phyloP scores from a whole-genome alignment of 2,888 invertebrate species.

The Amiota minor region DNA sequence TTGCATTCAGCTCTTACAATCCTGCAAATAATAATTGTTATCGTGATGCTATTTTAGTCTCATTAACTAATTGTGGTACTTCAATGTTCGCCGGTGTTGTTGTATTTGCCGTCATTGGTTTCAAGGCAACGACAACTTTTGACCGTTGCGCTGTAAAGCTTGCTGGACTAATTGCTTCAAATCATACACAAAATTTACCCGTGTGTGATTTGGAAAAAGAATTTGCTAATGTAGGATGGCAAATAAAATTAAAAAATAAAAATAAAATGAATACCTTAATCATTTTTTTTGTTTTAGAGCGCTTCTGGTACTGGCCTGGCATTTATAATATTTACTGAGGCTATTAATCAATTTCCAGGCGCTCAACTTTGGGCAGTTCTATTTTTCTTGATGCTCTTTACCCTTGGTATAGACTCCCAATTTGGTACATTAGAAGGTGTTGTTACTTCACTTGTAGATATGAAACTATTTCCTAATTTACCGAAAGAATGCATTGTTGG shows the following conservation, averaged over 20 bases:
- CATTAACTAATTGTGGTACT: constrained; percentile 93
- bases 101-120: constrained; percentile 95
- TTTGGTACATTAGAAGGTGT: constrained; percentile 97
- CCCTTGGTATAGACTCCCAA: constrained; percentile 96
- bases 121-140: constrained; percentile 78
- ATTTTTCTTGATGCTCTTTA: constrained; percentile 97
- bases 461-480: constrained; percentile 93
- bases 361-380: constrained; percentile 96
- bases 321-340: constrained; percentile 98
- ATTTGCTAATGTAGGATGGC: constrained; percentile 85
- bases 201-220: constrained; percentile 89
- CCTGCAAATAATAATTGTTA: constrained; percentile 97
- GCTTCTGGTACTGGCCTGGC: constrained; percentile 97
- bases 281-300: constrained; percentile 77
- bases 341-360: constrained; percentile 97
- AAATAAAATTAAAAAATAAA: neutral
- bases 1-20: constrained; percentile 95
- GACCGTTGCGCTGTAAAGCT: constrained; percentile 71
- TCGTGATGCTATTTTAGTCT: constrained; percentile 93
- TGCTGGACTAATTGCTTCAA: constrained; percentile 76
- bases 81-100: constrained; percentile 98
- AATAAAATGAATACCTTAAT: constrained; percentile 6
- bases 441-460: constrained; percentile 94
- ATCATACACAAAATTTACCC: constrained; percentile 81
- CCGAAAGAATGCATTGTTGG: constrained; percentile 92